phyloP scores from a whole-genome alignment of 53 echinoderm and acorn worm species.

The Echinometra lucunter region DNA sequence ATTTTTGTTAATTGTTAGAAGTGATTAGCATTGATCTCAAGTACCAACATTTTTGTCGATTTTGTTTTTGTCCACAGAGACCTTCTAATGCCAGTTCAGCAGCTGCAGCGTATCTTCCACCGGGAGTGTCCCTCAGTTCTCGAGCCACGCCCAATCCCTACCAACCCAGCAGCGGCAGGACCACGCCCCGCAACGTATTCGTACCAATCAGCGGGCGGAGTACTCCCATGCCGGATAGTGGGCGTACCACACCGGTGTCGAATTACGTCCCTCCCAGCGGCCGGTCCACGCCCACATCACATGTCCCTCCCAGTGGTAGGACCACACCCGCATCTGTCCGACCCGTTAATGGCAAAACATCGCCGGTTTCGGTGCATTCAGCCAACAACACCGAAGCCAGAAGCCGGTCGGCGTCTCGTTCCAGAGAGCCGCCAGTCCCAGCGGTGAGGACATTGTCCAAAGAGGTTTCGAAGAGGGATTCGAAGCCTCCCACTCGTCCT shows the following conservation, averaged over 20 bases:
- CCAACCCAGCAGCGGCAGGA: slow-evolving; percentile 26
- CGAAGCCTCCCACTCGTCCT: not conserved
- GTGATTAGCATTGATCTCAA: not conserved
- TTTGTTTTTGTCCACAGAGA: not conserved
- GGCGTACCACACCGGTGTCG: slow-evolving; percentile 28
- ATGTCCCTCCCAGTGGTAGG: not conserved
- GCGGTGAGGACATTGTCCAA: not conserved
- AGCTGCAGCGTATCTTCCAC: slow-evolving; percentile 55
- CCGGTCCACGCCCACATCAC: slow-evolving; percentile 38
- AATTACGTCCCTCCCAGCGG: not conserved
- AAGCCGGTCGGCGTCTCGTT: slow-evolving; percentile 31
- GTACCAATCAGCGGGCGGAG: slow-evolving; percentile 41
- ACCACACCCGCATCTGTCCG: slow-evolving; percentile 1
- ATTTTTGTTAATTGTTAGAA: too few relatives aligned
- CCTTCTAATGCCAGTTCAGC: not conserved
- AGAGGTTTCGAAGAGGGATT: not conserved
- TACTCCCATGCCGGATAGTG: slow-evolving; percentile 52
- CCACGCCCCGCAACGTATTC: slow-evolving; percentile 2
- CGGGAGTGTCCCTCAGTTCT: slow-evolving; percentile 38
- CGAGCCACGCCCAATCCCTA: slow-evolving; percentile 40
- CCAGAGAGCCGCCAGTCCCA: not conserved
- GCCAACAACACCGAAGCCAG: not conserved
- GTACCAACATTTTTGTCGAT: not conserved
- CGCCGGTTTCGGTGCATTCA: not conserved
- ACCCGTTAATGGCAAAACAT: not conserved